Conservation (phyloP, 2,888 invertebrate genomes). For the Noctua fimbriata region DNA sequence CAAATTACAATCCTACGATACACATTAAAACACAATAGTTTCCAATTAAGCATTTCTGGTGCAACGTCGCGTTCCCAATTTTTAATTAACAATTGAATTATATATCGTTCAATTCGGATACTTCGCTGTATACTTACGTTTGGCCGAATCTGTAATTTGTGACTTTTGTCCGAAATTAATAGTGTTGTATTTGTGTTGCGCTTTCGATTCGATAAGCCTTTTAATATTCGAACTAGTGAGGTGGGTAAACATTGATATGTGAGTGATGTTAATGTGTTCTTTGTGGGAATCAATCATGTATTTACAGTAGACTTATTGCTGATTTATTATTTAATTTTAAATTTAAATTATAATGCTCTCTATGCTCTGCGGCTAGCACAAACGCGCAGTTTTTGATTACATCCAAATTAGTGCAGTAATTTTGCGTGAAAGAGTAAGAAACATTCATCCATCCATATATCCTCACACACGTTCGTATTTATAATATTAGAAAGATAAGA, state of each 20-base stretch:
- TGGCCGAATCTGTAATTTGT: constrained; percentile 65
- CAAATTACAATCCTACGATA: constrained; percentile 65
- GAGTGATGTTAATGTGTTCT: constrained; percentile 13
- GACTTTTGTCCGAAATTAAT: constrained; percentile 62
- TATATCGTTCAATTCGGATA: constrained; percentile 67
- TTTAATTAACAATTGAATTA: constrained; percentile 72
- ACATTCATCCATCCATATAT: too few species aligned
- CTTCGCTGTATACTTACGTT: constrained; percentile 56
- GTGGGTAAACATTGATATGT: constrained; percentile 43
- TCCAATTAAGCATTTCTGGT: constrained; percentile 69
- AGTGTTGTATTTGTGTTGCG: constrained; percentile 46
- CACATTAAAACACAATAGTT: constrained; percentile 70
- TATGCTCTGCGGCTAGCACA: too few species aligned
- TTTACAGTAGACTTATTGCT: constrained; percentile 5
- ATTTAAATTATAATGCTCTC: not conserved
- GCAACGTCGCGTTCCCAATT: constrained; percentile 57
- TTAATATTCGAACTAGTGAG: constrained; percentile 53
- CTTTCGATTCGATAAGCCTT: constrained; percentile 50
- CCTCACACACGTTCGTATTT: too few species aligned
- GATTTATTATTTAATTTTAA: not conserved
- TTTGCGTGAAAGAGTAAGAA: too few species aligned
- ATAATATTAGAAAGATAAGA: too few species aligned
- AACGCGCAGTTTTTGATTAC: too few species aligned
- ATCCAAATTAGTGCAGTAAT: too few species aligned
- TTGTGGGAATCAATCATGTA: constrained; percentile 27